These are phyloP conservation scores for Eristalinus aeneus DNA, from an alignment of 2,888 invertebrate species.

Conservation along the genomic window DNA sequence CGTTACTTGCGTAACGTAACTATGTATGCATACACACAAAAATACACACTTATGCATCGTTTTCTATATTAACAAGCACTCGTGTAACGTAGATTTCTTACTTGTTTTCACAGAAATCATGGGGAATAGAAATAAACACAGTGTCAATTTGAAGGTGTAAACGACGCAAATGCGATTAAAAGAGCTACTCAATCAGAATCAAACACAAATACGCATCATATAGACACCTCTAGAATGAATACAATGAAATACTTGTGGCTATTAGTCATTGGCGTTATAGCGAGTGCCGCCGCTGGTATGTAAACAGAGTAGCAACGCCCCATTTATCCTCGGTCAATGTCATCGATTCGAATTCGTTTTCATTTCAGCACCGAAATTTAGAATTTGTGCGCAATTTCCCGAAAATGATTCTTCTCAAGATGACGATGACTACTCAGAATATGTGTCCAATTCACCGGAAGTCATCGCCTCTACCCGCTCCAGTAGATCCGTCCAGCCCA, in stretches of 20 bases:
- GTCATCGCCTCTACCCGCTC: neutral
- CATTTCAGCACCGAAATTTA: conserved; percentile 50
- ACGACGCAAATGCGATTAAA: conserved; percentile 9
- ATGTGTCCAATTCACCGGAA: conserved; percentile 55
- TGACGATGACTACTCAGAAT: conserved; percentile 60
- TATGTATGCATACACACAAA: neutral
- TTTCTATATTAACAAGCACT: neutral
- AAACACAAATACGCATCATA: neutral
- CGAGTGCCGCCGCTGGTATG: conserved; percentile 42
- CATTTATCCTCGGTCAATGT: neutral
- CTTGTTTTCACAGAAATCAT: conserved; percentile 17
- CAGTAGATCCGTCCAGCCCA: neutral
- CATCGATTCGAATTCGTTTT: neutral
- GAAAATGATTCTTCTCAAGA: conserved; percentile 62
- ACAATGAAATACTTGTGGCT: conserved; percentile 19
- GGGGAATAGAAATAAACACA: conserved; percentile 1
- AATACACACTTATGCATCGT: too few relatives aligned
- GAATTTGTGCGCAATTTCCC: conserved; percentile 52
- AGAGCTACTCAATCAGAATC: neutral
- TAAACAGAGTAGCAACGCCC: neutral
- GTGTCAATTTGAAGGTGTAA: conserved; percentile 20
- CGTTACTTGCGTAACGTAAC: neutral
- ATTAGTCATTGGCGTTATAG: conserved; percentile 8
- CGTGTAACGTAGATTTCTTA: neutral
- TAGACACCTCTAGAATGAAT: conserved; percentile 8